These are phyloP conservation scores for Pantherophis alleghaniensis DNA, from an alignment of 2,797 vertebrate genomes.

Conservation along the genomic window DNA sequence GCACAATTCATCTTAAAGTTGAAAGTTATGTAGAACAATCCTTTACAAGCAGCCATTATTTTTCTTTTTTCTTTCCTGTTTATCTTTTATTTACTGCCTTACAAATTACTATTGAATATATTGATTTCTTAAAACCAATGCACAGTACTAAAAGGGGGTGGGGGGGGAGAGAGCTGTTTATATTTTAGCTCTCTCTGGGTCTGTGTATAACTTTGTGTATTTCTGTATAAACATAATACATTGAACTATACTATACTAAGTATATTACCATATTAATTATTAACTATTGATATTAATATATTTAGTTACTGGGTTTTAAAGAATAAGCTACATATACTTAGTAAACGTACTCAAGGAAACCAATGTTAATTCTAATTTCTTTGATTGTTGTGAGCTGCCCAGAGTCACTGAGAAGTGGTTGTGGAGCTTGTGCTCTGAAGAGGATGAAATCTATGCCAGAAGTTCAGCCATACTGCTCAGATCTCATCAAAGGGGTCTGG, in stretches of 20 bases:
- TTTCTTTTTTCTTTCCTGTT: constrained; percentile 40
- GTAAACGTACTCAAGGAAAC: background rate
- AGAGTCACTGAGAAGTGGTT: background rate
- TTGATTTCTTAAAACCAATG: constrained; percentile 33
- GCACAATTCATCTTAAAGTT: constrained; percentile 44
- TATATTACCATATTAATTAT: background rate
- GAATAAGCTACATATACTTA: background rate
- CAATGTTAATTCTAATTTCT: background rate
- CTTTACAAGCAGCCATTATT: constrained; percentile 33
- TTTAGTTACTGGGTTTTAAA: background rate
- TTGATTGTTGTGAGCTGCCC: background rate
- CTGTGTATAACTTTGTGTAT: background rate
- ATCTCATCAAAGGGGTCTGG: background rate
- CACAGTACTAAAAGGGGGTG: background rate
- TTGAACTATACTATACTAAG: background rate
- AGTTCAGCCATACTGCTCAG: background rate
- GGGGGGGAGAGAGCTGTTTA: background rate
- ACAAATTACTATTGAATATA: constrained; percentile 5
- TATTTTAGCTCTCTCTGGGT: background rate
- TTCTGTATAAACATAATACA: background rate
- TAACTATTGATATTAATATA: background rate
- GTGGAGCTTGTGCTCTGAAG: background rate
- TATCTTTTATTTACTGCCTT: constrained; percentile 39
- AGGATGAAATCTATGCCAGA: background rate
- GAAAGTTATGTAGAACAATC: constrained; percentile 45